Base-by-base conservation (phyloP, 2,888 invertebrate species). In the Chaetogeoica ovagalla region DNA sequence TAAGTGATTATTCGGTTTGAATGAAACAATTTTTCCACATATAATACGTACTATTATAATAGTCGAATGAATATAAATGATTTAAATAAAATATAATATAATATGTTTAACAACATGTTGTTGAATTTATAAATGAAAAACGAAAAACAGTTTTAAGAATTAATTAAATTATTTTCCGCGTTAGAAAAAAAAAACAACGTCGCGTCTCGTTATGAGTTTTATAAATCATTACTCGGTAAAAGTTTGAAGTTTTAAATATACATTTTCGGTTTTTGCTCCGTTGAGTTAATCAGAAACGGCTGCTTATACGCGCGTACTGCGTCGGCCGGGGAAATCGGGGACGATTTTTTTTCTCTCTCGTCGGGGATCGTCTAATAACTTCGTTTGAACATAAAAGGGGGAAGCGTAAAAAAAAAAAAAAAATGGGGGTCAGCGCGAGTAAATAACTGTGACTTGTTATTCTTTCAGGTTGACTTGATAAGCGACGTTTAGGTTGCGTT, bases 401-500 rank as follows among this genome's bases (percentile, higher is more conserved):
- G 70, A 70, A 55, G 62, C 63, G 70, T 79, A 79, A 70, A 77
- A 63, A 62, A 30, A 77, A 63, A 62, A 62, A 30, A 62, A 13
- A 52, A 69, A 69, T 70, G 69, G 52, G 70, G 77, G 69, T 79
- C 77, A 70, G 77, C 23, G 70, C 23, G 70, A 70, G 70, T 63
- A 79, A 70, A 79, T 79, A 79, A 70, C 70, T 79, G 77, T 79
- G 70, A 79, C 70, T 79, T 75, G 69, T 79, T 79, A 62, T 79
- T 79, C 77, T 79, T 79, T 79, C 77, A 63, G 70, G 77, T 79
- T 79, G 77, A 79, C 70, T 79, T 79, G 77, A 69, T 79, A 79
- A 71, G 70, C 70, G 62, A 70, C 70, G 77, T 70, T 79, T 70
- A 70, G 62, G 77, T 71, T 70, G 77, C 52, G 63, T 79, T 77